Base-by-base conservation (phyloP, 2,888 invertebrate genomes). In the Acanthosepion lycidas region DNA sequence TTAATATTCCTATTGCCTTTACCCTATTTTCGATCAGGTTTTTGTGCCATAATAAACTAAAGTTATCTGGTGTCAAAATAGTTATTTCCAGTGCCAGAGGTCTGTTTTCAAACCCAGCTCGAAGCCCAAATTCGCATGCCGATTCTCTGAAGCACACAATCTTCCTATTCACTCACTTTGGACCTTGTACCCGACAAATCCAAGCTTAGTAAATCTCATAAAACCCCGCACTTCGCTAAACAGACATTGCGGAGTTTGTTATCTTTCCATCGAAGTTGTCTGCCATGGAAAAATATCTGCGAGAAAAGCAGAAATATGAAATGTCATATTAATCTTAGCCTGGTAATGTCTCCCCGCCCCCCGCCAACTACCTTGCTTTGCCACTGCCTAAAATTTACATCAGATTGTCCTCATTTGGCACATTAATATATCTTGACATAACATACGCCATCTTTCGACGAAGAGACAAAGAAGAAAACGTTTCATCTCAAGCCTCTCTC, bases 391-490 rank as follows among this genome's bases (percentile, higher is more conserved):
- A 33, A 15, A 78, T 78, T 78, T 78, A 33, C 78, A 78, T n/a
- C 78, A 78, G 78, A 33, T 78, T 78, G 78, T 78, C 78, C 78
- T 78, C 78, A 18, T 33, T 33, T 78, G 78, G 20, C 33, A 78
- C 33, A n/a, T 78, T 33, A 78, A 78, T 78, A 78, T 78, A 78
- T 78, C 78, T 78, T 78, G 78, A 78, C 78, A 78, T 78, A 78
- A 78, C 78, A n/a, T 18, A 78, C 33, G 78, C 78, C n/a, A 78
- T 78, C n/a, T 78, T n/a, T 78, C n/a, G n/a, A n/a, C 15, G 18
- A 78, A 78, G 15, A n/a, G 78, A 12, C 33, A 33, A 0, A 33
- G 78, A 12, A 28, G 9, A 9, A 3, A 9, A 20, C 5, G 20
- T 55, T 55, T 55, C 53, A 42, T 42, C 42, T 42, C 15, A 53